phyloP scores from a whole-genome alignment of 1,140 invertebrate species.

The Centruroides vittatus region DNA sequence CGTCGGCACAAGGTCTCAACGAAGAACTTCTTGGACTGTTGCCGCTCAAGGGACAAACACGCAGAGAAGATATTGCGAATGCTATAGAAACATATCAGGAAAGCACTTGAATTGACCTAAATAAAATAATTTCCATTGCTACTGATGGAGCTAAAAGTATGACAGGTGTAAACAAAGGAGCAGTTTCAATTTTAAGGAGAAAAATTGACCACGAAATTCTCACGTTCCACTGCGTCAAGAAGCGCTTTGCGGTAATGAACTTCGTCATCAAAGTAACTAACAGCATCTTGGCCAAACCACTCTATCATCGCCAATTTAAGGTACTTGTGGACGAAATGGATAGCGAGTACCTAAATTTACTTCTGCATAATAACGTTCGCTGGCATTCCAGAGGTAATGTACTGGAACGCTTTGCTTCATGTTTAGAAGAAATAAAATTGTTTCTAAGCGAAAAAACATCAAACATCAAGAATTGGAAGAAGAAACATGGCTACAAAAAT shows the following conservation, averaged over 20 bases:
- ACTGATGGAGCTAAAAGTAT: too few relatives aligned
- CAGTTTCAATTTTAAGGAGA: background rate
- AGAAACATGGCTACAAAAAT: background rate
- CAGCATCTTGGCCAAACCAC: slow-evolving; percentile 22
- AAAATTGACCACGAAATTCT: background rate
- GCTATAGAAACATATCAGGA: background rate
- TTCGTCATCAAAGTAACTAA: slow-evolving; percentile 21
- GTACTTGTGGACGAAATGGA: background rate
- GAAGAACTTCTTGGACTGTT: background rate
- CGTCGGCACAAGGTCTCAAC: background rate
- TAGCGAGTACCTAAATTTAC: background rate
- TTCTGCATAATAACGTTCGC: background rate
- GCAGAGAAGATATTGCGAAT: background rate
- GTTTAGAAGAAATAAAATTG: background rate
- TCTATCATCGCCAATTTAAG: background rate
- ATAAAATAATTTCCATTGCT: slow-evolving; percentile 3
- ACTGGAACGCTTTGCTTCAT: background rate
- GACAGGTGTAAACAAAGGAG: background rate
- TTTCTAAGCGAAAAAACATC: background rate
- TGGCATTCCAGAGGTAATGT: background rate
- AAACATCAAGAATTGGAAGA: background rate
- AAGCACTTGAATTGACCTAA: background rate
- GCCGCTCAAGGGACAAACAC: background rate
- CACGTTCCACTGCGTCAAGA: slow-evolving; percentile 2
- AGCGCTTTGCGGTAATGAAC: background rate